Base-by-base conservation (phyloP, 30 jellyfish, hydroid and myxozoan genomes). In the Cassiopea xamachana region DNA sequence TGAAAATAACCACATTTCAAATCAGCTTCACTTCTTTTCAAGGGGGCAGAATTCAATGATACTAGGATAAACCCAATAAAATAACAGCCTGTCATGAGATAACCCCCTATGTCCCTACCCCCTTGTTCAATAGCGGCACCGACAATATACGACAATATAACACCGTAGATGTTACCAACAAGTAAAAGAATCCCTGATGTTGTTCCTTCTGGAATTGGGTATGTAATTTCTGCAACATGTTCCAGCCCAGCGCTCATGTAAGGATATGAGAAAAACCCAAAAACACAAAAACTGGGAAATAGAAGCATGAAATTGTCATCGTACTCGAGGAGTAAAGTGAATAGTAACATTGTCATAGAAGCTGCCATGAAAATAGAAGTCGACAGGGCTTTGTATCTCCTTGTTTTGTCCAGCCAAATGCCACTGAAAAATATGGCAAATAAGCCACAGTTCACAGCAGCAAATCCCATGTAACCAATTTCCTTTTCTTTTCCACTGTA, bases 171-270 rank as follows among this genome's bases (percentile, higher is more conserved):
- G 79, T 89, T 91, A 3, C 98, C 98, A 80, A 89, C 69, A 16
- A 96, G 92, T 43, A 96, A 75, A 10, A 96, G 75, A 46, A 96
- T 91, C 4, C 98, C 99, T 1, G 97, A 88, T 1, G 99, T 85
- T 18, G 96, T 87, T 64, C 98, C 99, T 79, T 96, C 99, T 46
- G 99, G 97, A 2, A 96, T 79, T 1, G 99, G 99, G 75, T 87
- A 96, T 18, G 99, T 96, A 1, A 92, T 88, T 85, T 96, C 99
- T 3, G 99, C 99, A 70, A 97, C 97, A 73, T 96, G 98, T 72
- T 96, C 99, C 18, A 96, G 77, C 17, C 99, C 99, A 27, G 89
- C 96, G 55, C 98, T 88, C 90, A 87, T 83, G 87, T 96, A 96
- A 1, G 99, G 99, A 64, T 92, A 96, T 48, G 98, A 87, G 73